These are phyloP conservation scores for Dasysyrphus albostriatus DNA, from an alignment of 2,888 invertebrate species.

Conservation along the genomic window DNA sequence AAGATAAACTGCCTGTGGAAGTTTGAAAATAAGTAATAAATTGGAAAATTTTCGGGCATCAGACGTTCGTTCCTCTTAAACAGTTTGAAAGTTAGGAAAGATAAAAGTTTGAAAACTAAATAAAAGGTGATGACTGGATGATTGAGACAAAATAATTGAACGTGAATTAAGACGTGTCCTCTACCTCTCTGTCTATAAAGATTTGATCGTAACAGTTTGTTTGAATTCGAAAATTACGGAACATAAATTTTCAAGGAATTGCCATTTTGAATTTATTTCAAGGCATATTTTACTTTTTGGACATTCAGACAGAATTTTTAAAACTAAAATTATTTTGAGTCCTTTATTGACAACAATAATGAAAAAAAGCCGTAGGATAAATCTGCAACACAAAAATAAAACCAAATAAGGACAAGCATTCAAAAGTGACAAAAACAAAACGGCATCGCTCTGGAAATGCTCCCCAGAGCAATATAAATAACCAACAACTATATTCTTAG, in stretches of 20 bases:
- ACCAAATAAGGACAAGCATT: neutral
- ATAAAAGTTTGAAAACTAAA: constrained; percentile 30
- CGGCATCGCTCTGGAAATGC: constrained; percentile 23
- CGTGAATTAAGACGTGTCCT: neutral
- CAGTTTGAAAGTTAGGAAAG: neutral
- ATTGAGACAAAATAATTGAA: constrained; percentile 12
- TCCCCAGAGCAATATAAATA: constrained; percentile 39
- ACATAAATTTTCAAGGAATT: neutral
- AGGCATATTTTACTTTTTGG: neutral
- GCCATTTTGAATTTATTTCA: neutral
- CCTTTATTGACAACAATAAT: neutral
- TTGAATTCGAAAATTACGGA: neutral
- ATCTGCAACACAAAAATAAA: constrained; percentile 9
- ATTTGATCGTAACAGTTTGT: neutral
- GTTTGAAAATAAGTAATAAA: constrained; percentile 15
- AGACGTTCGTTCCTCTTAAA: neutral
- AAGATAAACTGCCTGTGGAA: constrained; percentile 17
- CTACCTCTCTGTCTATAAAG: neutral
- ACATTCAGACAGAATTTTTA: neutral
- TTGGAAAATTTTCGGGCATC: neutral
- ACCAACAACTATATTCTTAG: constrained; percentile 38
- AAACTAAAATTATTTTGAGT: neutral
- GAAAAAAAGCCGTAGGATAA: neutral
- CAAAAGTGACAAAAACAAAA: constrained; percentile 32
- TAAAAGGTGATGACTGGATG: constrained; percentile 30